These are phyloP conservation scores for Hofmannophila pseudospretella DNA, from an alignment of 2,888 invertebrate genomes.

Conservation along the genomic window DNA sequence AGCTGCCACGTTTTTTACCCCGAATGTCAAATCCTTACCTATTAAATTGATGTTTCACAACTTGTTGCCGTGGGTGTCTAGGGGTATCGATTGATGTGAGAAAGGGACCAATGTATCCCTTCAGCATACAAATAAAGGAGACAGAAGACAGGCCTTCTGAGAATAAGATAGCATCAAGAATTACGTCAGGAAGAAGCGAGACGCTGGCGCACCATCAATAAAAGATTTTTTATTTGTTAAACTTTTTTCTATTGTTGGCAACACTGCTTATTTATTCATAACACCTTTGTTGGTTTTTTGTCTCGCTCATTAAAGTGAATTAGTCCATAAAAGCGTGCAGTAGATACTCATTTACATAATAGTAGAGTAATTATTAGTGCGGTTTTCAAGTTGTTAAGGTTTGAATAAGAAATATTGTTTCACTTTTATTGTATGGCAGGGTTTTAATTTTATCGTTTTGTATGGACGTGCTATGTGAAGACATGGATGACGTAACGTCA, in stretches of 20 bases:
- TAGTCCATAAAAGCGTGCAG: conserved; percentile 41
- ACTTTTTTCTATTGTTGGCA: conserved; percentile 44
- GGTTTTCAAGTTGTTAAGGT: conserved; percentile 8
- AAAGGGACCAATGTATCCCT: conserved; percentile 31
- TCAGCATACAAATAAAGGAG: conserved; percentile 24
- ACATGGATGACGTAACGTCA: too few relatives aligned
- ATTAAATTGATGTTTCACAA: too few relatives aligned
- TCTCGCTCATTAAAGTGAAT: conserved; percentile 58
- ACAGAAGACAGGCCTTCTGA: conserved; percentile 47
- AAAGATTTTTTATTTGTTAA: conserved; percentile 30
- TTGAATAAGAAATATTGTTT: neutral
- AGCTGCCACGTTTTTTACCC: too few relatives aligned
- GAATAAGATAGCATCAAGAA: conserved; percentile 72
- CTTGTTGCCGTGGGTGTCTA: conserved; percentile 57
- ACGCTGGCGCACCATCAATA: conserved; percentile 64
- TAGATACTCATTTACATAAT: conserved; percentile 25
- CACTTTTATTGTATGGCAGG: too few relatives aligned
- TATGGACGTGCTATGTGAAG: too few relatives aligned
- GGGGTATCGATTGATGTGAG: conserved; percentile 59
- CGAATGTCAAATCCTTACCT: too few relatives aligned
- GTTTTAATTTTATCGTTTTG: too few relatives aligned
- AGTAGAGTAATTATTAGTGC: conserved; percentile 21
- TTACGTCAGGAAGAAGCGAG: conserved; percentile 55
- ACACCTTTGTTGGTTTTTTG: conserved; percentile 71
- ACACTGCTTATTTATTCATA: conserved; percentile 69